Conservation (phyloP, 2,113 vertebrate genomes). For the Mus musculus region DNA sequence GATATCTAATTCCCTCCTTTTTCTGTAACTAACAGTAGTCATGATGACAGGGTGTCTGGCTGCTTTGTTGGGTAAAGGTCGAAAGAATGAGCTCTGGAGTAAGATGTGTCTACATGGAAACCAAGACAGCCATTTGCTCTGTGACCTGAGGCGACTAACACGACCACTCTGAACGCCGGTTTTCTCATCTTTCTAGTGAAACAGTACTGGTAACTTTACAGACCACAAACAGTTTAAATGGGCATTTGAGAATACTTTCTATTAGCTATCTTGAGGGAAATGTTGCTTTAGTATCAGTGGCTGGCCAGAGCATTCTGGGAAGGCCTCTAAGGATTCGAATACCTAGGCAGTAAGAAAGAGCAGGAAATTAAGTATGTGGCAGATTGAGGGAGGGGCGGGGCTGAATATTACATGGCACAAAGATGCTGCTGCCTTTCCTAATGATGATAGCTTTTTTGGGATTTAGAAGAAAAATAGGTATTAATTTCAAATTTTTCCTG, state of each 20-base stretch:
- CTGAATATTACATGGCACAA: background rate
- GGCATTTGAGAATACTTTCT: constrained; percentile 4
- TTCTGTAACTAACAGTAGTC: background rate
- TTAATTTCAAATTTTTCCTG: constrained; percentile 35
- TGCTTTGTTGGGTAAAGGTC: background rate
- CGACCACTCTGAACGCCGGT: background rate
- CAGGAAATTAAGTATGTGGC: background rate
- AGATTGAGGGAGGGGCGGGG: background rate
- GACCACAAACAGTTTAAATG: background rate
- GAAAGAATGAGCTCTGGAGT: background rate
- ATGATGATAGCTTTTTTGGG: background rate
- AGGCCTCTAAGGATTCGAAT: background rate
- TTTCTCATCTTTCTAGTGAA: background rate
- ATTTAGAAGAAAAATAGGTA: background rate
- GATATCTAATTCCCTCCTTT: background rate
- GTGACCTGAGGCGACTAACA: background rate
- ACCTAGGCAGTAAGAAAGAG: background rate
- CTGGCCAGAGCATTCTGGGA: background rate
- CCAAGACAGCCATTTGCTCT: background rate
- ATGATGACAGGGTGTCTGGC: background rate
- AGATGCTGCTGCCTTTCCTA: background rate
- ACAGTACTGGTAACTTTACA: background rate
- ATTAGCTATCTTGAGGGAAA: background rate
- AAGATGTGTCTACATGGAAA: background rate
- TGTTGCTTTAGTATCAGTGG: background rate